Base-by-base conservation (phyloP, 2,113 vertebrate genomes). In the Melanerpes aurifrons region DNA sequence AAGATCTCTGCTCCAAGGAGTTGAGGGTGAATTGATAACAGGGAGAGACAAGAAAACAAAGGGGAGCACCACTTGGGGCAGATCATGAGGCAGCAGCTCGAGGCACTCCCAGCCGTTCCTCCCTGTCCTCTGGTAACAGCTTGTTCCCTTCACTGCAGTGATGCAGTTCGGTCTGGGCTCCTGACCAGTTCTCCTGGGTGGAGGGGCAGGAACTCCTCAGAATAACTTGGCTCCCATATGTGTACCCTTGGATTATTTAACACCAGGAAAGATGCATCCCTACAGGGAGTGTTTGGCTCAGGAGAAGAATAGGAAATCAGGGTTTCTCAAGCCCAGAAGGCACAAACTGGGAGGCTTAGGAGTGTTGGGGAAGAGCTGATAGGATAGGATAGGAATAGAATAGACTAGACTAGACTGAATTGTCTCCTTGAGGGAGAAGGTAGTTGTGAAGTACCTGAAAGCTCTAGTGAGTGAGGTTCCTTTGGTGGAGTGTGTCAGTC, bases 61-160 rank as follows among this genome's bases (percentile, higher is more conserved):
- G 68, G 25, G 35, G 37, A 84, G 50, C 32, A 12, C 3, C 17
- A 24, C 22, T 62, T 26, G 12, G 29, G 37, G 68, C 40, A 66
- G 68, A 71, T 89, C n/a, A 40, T 50, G 78, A 31, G 4, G 15
- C 32, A 14, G 61, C 81, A 57, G 77, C 88, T 73, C 43, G 2
- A 53, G 86, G 69, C 92, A 59, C 77, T 93, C 66, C 69, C 73
- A 74, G 86, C 10, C 2, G 69, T 93, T 89, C 81, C 89, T 89
- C 91, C 84, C 94, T 92, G 66, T 93, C 81, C 81, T 73, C 24
- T 78, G 75, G 93, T 95, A 82, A 94, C 87, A 92, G 70, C 82
- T 85, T 82, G 91, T 89, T 95, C 87, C 81, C 82, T 87, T 80
- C 83, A n/a, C 70, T 77, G 74, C 75, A 87, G 71, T 1, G 12